phyloP scores from a whole-genome alignment of 1,140 invertebrate genomes.

The Eufriesea mexicana region DNA sequence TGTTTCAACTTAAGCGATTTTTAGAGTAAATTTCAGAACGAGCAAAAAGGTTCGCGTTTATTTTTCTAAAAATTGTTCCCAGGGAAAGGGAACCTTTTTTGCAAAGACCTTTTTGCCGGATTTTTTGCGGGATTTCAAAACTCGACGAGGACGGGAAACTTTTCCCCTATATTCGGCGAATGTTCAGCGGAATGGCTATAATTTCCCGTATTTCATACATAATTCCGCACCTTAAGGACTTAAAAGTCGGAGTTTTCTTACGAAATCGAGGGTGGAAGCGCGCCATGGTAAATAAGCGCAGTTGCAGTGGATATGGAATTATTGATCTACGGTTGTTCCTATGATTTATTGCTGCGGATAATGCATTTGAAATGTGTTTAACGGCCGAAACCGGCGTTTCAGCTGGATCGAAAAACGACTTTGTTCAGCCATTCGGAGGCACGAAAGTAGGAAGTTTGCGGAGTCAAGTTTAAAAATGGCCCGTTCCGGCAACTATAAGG shows the following conservation, averaged over 20 bases:
- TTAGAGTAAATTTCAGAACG: background rate
- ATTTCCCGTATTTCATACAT: background rate
- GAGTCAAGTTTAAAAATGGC: background rate
- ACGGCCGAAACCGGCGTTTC: background rate
- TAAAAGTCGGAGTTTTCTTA: background rate
- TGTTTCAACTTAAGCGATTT: background rate
- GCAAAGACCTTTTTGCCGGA: background rate
- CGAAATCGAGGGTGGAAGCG: background rate
- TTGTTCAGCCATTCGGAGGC: background rate
- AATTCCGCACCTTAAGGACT: background rate
- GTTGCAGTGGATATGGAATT: background rate
- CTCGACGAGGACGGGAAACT: no score
- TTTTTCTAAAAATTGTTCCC: no score
- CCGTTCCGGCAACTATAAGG: background rate
- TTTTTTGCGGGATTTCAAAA: background rate
- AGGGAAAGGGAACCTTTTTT: no score
- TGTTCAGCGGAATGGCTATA: background rate
- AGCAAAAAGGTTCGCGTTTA: background rate
- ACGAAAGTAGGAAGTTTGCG: background rate
- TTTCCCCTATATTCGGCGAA: no score
- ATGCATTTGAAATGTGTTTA: constrained; percentile 19
- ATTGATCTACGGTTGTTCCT: constrained; percentile 5
- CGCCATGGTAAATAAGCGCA: background rate
- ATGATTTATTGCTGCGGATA: constrained; percentile 5
- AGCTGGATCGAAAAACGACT: background rate